Conservation (phyloP, 1,140 invertebrate genomes). For the Rhynchophorus ferrugineus region DNA sequence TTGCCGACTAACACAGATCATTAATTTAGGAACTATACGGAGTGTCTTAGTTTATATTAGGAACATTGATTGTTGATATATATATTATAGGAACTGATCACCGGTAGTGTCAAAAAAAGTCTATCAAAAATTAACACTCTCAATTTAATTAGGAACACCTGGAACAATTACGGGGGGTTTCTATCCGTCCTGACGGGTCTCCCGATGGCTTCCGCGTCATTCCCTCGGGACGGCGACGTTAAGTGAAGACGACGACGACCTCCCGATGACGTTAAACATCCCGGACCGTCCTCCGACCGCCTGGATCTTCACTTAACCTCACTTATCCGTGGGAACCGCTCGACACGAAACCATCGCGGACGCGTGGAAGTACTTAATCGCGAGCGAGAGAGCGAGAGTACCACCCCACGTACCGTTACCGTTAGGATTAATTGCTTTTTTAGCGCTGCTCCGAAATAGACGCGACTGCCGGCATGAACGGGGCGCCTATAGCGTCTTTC, state of each 20-base stretch:
- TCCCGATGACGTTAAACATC: too few species aligned
- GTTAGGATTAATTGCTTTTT: neutral
- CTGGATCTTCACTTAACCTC: neutral
- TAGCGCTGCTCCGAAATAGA: constrained; percentile 6
- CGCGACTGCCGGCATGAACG: constrained; percentile 14
- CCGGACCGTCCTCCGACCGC: too few species aligned
- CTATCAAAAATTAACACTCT: constrained; percentile 6
- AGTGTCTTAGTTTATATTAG: neutral
- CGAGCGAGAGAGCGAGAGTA: too few species aligned
- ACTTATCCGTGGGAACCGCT: neutral
- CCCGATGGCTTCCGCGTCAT: too few species aligned
- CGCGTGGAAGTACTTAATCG: too few species aligned
- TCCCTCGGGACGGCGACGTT: too few species aligned
- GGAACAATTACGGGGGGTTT: too few species aligned
- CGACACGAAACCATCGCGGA: neutral
- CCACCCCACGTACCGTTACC: neutral
- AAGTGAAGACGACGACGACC: too few species aligned
- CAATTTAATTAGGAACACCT: too few species aligned
- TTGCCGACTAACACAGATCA: too few species aligned
- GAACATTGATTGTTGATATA: constrained; percentile 9
- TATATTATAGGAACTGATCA: constrained; percentile 13
- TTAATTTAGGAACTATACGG: neutral
- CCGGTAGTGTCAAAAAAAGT: neutral
- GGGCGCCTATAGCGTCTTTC: constrained; percentile 20
- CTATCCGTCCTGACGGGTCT: too few species aligned